Evolutionary conservation across 2,113 vertebrate species (phyloP).

Genomic region (Macquaria ambigua): DNA sequence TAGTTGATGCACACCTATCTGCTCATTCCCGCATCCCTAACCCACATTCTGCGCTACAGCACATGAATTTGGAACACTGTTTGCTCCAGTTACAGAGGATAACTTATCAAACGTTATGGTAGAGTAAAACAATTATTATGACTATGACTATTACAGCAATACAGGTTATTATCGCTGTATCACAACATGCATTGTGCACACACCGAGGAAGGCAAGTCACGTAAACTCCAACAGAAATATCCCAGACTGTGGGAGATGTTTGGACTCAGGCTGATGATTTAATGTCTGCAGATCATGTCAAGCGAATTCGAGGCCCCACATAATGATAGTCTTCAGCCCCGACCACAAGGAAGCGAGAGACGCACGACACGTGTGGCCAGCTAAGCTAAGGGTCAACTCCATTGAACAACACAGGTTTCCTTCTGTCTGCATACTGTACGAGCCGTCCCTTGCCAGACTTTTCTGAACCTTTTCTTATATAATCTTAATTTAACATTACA

Average conservation of each 20-base stretch:
- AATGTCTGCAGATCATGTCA: slow-evolving; percentile 78
- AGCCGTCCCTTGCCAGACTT: not conserved
- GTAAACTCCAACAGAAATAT: slow-evolving; percentile 70
- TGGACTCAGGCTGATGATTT: slow-evolving; percentile 68
- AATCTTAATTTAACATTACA: not conserved
- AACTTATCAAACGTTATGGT: slow-evolving; percentile 5
- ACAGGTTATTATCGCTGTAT: slow-evolving; percentile 2
- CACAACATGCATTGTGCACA: slow-evolving; percentile 25
- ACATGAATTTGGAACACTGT: not conserved
- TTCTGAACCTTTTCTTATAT: not conserved
- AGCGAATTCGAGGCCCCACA: slow-evolving; percentile 61
- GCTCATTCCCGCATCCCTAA: slow-evolving; percentile 39
- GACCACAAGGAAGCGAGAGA: slow-evolving; percentile 66
- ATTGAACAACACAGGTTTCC: slow-evolving; percentile 6
- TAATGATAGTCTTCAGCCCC: slow-evolving; percentile 71
- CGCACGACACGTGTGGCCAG: slow-evolving; percentile 71
- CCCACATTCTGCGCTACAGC: not conserved
- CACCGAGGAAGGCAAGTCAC: slow-evolving; percentile 20
- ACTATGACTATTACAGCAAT: slow-evolving; percentile 4
- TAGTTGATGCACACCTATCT: slow-evolving; percentile 17
- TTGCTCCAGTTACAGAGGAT: not conserved
- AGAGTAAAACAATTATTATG: not conserved
- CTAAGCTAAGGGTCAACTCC: slow-evolving; percentile 60
- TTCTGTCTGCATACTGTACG: not conserved
- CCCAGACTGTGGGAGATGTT: slow-evolving; percentile 77